Base-by-base conservation (phyloP, 2,888 invertebrate genomes). In the Sicus ferrugineus region DNA sequence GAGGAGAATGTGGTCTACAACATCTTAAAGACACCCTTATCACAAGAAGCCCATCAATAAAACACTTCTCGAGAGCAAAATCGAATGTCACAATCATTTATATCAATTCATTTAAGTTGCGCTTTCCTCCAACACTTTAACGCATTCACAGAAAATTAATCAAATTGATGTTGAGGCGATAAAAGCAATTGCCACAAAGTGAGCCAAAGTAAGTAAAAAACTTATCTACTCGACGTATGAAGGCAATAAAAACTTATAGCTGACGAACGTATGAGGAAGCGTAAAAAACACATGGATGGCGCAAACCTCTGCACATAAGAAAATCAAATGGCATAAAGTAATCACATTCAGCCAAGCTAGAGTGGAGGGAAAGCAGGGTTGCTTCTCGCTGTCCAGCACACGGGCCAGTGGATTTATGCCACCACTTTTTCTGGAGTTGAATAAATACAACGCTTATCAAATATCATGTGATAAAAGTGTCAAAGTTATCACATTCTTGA, bases 101-200 rank as follows among this genome's bases (percentile, higher is more conserved):
- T 77, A 81, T 84, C 84, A 81, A 77, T 76, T 78, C 75, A 80
- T 80, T 80, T 81, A 82, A 83, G n/a, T n/a, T 81, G 81, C 80
- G 79, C 80, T 82, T 81, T 81, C 75, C 76, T 77, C 77, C 72
- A 70, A 63, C 59, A 66, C 65, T 54, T 64, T 64, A 23, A 59
- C 65, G 38, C 59, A 65, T 61, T 75, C 77, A 78, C 73, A 70
- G 74, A 73, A 75, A 78, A 78, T 77, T 79, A 80, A 79, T 79
- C 78, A 79, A 77, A 73, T 79, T 78, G 78, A 77, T 74, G 72
- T 72, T 62, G 67, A 50, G 19, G 23, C 48, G 54, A 69, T 66
- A 69, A 67, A 69, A 65, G 64, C 56, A 62, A 58, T 66, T 54
- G 28, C 67, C 31, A 31, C 68, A 69, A 61, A 34, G 50, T 38